A percentile compares a stretch with the other conserved stretches of the same genome.
These are phyloP conservation scores for Diabrotica balteata DNA, from an alignment of 2,888 invertebrate genomes.

Conservation along the genomic window DNA sequence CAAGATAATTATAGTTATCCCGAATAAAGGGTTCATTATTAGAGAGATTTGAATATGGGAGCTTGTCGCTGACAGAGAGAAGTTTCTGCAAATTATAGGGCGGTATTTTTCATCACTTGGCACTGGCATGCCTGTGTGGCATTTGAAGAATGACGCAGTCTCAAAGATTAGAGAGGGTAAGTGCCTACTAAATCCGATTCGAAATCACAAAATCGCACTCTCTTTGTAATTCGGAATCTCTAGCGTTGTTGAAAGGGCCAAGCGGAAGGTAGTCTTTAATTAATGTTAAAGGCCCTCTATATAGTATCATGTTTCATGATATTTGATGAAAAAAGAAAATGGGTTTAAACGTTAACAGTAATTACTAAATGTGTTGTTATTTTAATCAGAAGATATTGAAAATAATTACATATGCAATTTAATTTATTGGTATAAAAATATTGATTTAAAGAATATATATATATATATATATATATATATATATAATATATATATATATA, in stretches of 20 bases:
- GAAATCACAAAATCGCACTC: conserved; percentile 14
- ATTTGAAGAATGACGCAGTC: conserved; percentile 20
- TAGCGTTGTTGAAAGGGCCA: conserved; percentile 11
- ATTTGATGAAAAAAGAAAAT: conserved; percentile 6
- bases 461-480: too few species aligned
- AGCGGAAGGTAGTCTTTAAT: conserved; percentile 14
- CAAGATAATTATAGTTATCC: conserved; percentile 35
- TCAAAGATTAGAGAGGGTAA: conserved; percentile 23
- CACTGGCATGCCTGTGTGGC: neutral
- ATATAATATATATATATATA: too few species aligned
- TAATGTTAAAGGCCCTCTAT: conserved; percentile 15
- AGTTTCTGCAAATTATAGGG: conserved; percentile 21
- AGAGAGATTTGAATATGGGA: conserved; percentile 26
- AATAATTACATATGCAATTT: too few species aligned
- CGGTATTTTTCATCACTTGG: conserved; percentile 26
- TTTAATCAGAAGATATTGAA: too few species aligned
- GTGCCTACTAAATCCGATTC: conserved; percentile 13
- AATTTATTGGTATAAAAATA: too few species aligned
- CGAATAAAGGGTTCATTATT: conserved; percentile 31
- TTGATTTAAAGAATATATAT: too few species aligned
- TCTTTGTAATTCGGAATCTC: conserved; percentile 16
- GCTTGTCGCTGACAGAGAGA: conserved; percentile 25
- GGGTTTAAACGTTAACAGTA: too few species aligned
- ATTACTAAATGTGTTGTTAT: too few species aligned
- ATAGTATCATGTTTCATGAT: conserved; percentile 12